Conservation (phyloP, 1,140 invertebrate genomes). For the Geopemphigus sp. region DNA sequence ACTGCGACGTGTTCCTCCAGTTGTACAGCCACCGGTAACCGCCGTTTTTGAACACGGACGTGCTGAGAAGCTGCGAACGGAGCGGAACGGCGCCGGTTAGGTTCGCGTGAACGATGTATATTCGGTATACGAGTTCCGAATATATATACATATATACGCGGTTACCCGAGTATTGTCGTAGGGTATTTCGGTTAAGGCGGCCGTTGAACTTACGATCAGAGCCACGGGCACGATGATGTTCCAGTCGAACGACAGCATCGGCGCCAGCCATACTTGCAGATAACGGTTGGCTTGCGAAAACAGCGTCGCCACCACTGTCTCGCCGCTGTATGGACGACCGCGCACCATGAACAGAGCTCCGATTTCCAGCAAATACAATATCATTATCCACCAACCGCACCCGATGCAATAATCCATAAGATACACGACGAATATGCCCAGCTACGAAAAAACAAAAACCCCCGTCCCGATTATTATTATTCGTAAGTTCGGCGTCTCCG, state of each 20-base stretch:
- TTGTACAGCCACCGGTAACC: slow-evolving; percentile 71
- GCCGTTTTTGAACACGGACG: slow-evolving; percentile 73
- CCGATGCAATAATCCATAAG: slow-evolving; percentile 80
- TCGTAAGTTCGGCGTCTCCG: no score
- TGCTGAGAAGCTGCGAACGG: slow-evolving; percentile 65
- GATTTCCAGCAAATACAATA: slow-evolving; percentile 73
- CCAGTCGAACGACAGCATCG: slow-evolving; percentile 81
- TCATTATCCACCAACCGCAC: slow-evolving; percentile 81
- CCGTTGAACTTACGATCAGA: slow-evolving; percentile 64
- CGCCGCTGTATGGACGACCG: slow-evolving; percentile 79
- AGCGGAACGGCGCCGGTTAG: no score
- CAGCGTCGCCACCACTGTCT: slow-evolving; percentile 68
- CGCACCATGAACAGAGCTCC: slow-evolving; percentile 78
- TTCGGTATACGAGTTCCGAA: no score
- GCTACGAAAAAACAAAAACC: no score
- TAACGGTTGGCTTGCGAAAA: slow-evolving; percentile 60
- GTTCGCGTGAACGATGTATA: no score
- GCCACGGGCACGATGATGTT: slow-evolving; percentile 78
- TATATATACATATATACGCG: no score
- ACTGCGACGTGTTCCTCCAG: slow-evolving; percentile 62
- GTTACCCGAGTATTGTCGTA: no score
- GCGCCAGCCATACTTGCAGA: slow-evolving; percentile 63
- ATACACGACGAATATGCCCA: slow-evolving; percentile 80
- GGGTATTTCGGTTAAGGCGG: no score
- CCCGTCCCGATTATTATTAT: no score